Percentiles rank a stretch among this genome's conserved stretches.
phyloP scores from a whole-genome alignment of 2,888 invertebrate species.

The Acronicta alni region DNA sequence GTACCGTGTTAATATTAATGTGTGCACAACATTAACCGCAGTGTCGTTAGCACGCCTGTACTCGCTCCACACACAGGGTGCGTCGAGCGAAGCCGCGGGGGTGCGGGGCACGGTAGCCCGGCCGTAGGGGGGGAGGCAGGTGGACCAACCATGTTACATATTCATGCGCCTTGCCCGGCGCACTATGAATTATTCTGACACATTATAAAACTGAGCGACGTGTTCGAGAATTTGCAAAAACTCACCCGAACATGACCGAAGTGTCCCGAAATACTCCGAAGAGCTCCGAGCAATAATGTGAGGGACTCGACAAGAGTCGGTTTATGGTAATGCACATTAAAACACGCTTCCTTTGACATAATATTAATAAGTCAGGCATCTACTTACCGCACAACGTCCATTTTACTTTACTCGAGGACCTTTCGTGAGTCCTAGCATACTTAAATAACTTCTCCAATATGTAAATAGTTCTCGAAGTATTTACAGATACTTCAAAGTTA shows the following conservation, averaged over 20 bases:
- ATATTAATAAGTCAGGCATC: constrained; percentile 1
- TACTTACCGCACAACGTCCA: background rate
- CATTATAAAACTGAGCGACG: constrained; percentile 64
- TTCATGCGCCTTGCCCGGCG: constrained; percentile 58
- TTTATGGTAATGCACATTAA: constrained; percentile 41
- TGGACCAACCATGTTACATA: constrained; percentile 57
- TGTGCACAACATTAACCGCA: constrained; percentile 52
- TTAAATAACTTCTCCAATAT: background rate
- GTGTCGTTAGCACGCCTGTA: constrained; percentile 46
- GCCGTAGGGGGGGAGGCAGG: constrained; percentile 16
- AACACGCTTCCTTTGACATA: constrained; percentile 19
- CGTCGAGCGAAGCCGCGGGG: background rate
- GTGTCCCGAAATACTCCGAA: constrained; percentile 3
- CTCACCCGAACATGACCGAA: constrained; percentile 33
- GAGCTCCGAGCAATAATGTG: constrained; percentile 4
- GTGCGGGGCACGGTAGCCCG: background rate
- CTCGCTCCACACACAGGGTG: constrained; percentile 7
- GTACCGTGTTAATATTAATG: constrained; percentile 44
- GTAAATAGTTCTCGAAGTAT: background rate
- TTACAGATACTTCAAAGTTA: no score
- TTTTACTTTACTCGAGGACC: background rate
- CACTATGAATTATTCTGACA: constrained; percentile 68
- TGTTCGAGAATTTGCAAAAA: constrained; percentile 56
- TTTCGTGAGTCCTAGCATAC: background rate
- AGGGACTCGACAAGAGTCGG: constrained; percentile 3